Base-by-base conservation (phyloP, 1,140 invertebrate species). In the Acromyrmex heyeri region DNA sequence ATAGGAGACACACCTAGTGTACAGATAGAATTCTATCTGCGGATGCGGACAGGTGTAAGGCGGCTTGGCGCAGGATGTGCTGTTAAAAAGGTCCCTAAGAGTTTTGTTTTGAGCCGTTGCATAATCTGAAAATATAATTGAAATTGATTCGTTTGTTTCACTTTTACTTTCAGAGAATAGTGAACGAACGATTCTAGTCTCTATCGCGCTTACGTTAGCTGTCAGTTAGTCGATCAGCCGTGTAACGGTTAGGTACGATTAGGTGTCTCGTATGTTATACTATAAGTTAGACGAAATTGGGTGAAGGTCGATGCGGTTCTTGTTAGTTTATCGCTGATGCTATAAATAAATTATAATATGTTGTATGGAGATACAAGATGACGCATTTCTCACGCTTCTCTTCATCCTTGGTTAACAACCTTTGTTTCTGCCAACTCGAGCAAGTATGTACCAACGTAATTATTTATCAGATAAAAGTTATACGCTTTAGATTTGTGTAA, bases 21-120 rank as follows among this genome's bases (percentile, higher is more conserved):
- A 98, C n/a, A 98, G 93, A 95, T 96, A 98, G 93, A 97, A 98
- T 89, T 98, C 96, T 88, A 98, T 98, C 93, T 97, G 97, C 5
- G 97, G 97, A 95, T 98, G 97, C 1, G 98, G 97, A 95, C 97
- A 98, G 73, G 95, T 96, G 93, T 96, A 98, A 0, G 97, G 98
- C 50, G 97, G 97, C 87, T 97, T 97, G n/a, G 98, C 96, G 91
- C 98, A 98, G 6, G 97, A 98, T 4, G 97, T 96, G 3, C 97
- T 98, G 91, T 98, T 97, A 91, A 97, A 97, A 2, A 98, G 95
- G 90, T 97, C 97, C 88, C 95, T 94, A 0, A 97, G 93, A 6
- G 96, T 96, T 91, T 96, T 94, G 21, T 95, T 93, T 78, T 95
- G 94, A 44, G 92, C 93, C 38, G 65, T 92, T 69, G 93, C 94